Evolutionary conservation across 2,113 vertebrate species (phyloP).

Genomic region (Menura novaehollandiae): DNA sequence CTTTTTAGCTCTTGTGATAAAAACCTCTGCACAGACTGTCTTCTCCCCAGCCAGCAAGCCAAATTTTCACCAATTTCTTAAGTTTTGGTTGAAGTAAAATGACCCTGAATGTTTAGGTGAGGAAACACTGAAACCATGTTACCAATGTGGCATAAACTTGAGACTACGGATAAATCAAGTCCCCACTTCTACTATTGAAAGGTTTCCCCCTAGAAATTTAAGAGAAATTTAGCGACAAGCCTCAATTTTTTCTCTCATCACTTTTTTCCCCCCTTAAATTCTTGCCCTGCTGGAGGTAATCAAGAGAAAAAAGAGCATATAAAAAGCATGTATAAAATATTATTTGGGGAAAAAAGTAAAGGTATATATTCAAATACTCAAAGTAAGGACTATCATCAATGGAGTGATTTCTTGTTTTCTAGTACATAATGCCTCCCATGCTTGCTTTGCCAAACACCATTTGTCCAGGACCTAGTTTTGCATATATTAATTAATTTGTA

Average conservation of each 20-base stretch:
- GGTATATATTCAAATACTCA: too few species aligned
- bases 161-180: neutral
- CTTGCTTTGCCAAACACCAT: neutral
- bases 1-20: neutral
- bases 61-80: neutral
- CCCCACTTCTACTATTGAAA: rapidly evolving
- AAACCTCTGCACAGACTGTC: neutral
- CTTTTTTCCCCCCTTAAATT: neutral
- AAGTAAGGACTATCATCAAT: neutral
- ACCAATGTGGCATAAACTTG: neutral
- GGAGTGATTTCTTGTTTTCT: neutral
- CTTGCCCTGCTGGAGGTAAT: neutral
- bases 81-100: neutral
- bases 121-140: neutral
- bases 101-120: neutral
- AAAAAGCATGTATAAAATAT: neutral
- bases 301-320: neutral
- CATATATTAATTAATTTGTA: too few species aligned
- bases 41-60: neutral
- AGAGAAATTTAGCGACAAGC: neutral
- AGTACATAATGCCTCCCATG: neutral
- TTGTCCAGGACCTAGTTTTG: neutral
- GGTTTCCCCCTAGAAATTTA: neutral
- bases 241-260: neutral
- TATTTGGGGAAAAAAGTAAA: too few species aligned